Evolutionary conservation across 2,797 vertebrate genomes (phyloP), one percentile per base, ranked within the genome.

Genomic region (Pogonophryne albipinna): DNA sequence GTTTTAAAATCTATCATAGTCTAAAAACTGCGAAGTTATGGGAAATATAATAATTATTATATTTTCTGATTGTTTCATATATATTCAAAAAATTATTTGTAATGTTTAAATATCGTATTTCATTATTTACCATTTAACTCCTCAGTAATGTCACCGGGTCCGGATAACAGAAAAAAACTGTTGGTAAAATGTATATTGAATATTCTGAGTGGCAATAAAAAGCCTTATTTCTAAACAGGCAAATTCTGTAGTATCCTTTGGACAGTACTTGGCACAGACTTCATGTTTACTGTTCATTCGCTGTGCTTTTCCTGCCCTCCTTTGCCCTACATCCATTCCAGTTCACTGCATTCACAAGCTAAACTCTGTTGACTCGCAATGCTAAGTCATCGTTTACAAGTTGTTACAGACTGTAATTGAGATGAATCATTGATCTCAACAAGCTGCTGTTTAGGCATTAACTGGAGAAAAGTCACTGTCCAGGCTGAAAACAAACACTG

Each of bases 361-460:
- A 52, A 73, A 13, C n/a, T 80, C 41, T 47, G 60, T 69, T 68
- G 45, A 52, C 50, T 74, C 71, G 52, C 11, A 50, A 4, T 45
- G 46, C 67, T 66, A 62, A 78, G 72, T 68, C 20, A 27, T 75
- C 50, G 86, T 90, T 87, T 84, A 91, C 59, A 74, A 63, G 75
- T 53, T 85, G 63, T 82, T 84, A 79, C 78, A 45, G 66, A 70
- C 31, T 76, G 51, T 79, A 74, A 91, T 87, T 79, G 70, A 70
- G 62, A 86, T 91, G 61, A 92, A 94, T 93, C 72, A 93, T 92
- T 93, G 31, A 91, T 15, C 76, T 19, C 49, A 66, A 79, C 42
- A 34, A 50, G 6, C 46, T 20, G 34, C 71, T 47, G 68, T 76
- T 85, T 50, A 93, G 74, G 76, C 42, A 79, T 88, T 89, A 72